phyloP scores from a whole-genome alignment of 1,140 invertebrate genomes.

The Brachionus rotundiformis region DNA sequence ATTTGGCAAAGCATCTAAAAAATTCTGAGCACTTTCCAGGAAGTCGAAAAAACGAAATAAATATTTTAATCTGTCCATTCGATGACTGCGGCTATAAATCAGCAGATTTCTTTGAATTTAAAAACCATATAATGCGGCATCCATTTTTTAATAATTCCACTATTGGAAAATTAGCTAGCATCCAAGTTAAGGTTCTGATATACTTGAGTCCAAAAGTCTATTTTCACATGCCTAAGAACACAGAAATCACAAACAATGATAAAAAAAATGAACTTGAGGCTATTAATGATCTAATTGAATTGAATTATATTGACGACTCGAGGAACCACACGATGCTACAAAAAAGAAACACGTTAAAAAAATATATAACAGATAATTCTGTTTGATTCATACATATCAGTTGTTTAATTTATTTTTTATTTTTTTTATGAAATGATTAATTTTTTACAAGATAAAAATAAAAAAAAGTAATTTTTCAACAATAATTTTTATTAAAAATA shows the following conservation, averaged over 20 bases:
- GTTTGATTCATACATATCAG: no score
- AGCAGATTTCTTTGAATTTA: not conserved
- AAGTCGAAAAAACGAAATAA: slow-evolving; percentile 1
- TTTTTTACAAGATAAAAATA: no score
- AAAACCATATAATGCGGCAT: not conserved
- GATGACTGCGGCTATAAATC: not conserved
- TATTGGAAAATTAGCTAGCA: not conserved
- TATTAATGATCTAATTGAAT: not conserved
- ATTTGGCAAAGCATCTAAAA: not conserved
- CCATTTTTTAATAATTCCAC: slow-evolving; percentile 16
- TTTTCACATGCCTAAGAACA: not conserved
- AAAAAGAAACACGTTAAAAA: not conserved
- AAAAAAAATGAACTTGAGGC: not conserved
- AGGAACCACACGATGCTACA: not conserved
- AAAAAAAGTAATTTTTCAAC: no score
- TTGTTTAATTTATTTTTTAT: not conserved
- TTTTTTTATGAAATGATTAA: not conserved
- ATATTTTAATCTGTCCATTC: not conserved
- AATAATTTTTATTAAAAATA: no score
- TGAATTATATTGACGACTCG: not conserved
- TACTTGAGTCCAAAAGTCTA: not conserved
- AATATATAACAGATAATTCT: not conserved
- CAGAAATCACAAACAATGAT: not conserved
- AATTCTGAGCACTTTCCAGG: slow-evolving; percentile 14
- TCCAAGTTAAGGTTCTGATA: not conserved